Evolutionary conservation across 2,113 vertebrate species (phyloP), one percentile per base, ranked within the genome.

Genomic region (Oryzias javanicus): DNA sequence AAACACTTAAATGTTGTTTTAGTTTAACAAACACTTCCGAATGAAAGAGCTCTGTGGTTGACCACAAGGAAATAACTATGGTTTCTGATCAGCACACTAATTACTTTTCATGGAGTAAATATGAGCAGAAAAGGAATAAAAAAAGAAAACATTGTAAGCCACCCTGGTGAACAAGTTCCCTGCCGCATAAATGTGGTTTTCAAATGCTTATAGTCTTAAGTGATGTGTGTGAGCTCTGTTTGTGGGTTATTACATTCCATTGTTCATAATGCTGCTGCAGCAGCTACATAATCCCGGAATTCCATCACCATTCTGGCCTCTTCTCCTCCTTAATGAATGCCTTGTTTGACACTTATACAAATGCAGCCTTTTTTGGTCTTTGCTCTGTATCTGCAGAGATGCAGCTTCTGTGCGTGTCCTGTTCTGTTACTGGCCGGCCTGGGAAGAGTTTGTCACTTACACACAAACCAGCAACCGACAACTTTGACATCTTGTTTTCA

Each of bases 61-160:
- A 93, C 94, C 92, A 59, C 89, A 90, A 78, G 88, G 91, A 90
- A 92, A 89, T 83, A 93, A 93, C 94, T 93, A 93, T 0, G 69
- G 88, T 93, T 91, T 94, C 89, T 92, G 92, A 94, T 95, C 92
- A 92, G 91, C 93, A 91, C 91, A 86, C 89, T 91, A 94, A 91
- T 91, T 91, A 89, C 84, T 91, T 88, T 88, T 89, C 86, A 70
- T 66, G 90, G 91, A 91, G 92, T 91, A 94, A 94, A 94, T 91
- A 92, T 71, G 90, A 88, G 59, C 51, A 56, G 78, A 85, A 89
- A 52, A 80, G 83, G 85, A 55, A 47, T 4, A 20, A 29, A 16
- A n/a, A 42, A 27, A 70, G 50, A 60, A 69, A 64, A 72, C 52
- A 82, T 19, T 54, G 53, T 45, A 83, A 83, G 82, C 88, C 87